Conservation (phyloP, 2,797 vertebrate species). For the Pangasius larnaudii region DNA sequence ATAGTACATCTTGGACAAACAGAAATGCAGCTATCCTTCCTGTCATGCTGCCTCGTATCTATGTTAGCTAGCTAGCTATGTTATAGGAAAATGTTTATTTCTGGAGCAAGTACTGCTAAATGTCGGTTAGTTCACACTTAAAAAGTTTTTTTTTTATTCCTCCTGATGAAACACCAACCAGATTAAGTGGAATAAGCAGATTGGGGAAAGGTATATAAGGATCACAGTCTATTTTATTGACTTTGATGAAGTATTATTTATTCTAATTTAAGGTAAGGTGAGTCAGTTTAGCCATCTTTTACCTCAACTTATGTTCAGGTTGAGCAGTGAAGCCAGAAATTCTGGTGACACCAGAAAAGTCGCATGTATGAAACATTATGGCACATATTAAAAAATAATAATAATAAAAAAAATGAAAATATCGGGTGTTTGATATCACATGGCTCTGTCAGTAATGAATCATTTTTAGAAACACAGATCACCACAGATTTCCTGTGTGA, state of each 20-base stretch:
- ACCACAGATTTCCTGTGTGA: constrained; percentile 1
- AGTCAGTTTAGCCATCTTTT: not conserved
- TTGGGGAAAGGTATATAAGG: not conserved
- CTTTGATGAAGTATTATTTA: not conserved
- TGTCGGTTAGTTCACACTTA: not conserved
- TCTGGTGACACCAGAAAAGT: not conserved
- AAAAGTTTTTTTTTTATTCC: not conserved
- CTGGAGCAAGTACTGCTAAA: not conserved
- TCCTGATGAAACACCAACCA: not conserved
- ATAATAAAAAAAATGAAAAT: not conserved
- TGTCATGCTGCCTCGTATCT: not conserved
- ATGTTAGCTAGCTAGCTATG: not conserved
- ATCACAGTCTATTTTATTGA: not conserved
- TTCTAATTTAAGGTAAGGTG: not conserved
- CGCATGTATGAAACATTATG: not conserved
- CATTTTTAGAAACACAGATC: constrained; percentile 6
- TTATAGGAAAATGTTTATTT: not conserved
- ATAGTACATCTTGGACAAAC: not conserved
- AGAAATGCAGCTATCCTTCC: too few species aligned
- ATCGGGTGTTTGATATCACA: not conserved
- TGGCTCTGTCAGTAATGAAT: not conserved
- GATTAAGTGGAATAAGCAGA: too few species aligned
- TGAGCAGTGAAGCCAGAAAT: not conserved
- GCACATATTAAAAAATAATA: not conserved
- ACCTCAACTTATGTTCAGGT: not conserved